Evolutionary conservation across 2,113 vertebrate species (phyloP).

Genomic region (Pelusios castaneus): DNA sequence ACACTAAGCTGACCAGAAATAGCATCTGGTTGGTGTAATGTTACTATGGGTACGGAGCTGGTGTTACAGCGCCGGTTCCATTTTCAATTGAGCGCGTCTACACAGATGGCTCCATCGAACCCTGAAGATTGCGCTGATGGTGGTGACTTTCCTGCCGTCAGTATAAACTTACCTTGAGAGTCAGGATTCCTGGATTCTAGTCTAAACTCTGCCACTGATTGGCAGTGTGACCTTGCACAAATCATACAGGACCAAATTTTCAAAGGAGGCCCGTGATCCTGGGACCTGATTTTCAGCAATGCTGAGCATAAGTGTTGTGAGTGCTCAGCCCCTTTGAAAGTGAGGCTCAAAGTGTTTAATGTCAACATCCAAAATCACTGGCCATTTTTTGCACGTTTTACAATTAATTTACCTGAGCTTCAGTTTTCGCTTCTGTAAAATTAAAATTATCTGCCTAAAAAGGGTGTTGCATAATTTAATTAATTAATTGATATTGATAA

Average conservation of each 20-base stretch:
- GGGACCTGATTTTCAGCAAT: not conserved
- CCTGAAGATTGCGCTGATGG: too few relatives aligned
- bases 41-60: too few relatives aligned
- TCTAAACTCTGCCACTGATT: not conserved
- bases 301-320: not conserved
- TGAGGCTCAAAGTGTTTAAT: not conserved
- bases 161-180: too few relatives aligned
- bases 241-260: not conserved
- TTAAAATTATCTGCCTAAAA: not conserved
- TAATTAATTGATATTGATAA: not conserved
- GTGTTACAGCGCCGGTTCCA: too few relatives aligned
- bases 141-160: too few relatives aligned
- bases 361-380: not conserved
- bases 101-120: too few relatives aligned
- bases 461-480: not conserved
- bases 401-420: not conserved
- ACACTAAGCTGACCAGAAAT: too few relatives aligned
- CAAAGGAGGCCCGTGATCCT: not conserved
- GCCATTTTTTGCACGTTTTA: not conserved
- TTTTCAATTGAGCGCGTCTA: too few relatives aligned
- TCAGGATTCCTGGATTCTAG: not conserved
- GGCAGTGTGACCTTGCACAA: not conserved
- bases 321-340: not conserved
- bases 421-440: not conserved
- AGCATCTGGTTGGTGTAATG: too few relatives aligned